Base-by-base conservation (phyloP, 2,888 invertebrate genomes). In the Coleophora deauratella region DNA sequence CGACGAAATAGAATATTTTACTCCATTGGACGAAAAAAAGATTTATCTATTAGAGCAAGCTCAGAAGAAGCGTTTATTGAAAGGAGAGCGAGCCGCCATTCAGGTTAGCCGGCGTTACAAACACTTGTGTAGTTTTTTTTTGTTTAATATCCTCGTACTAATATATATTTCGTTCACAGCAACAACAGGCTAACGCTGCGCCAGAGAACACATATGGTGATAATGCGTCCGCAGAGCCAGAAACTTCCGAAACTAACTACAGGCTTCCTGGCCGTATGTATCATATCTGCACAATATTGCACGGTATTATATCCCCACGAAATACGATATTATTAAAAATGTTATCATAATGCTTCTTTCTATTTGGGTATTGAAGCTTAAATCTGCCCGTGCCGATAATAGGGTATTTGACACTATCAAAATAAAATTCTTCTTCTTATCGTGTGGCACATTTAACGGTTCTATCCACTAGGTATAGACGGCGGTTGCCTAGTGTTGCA, bases 21-120 rank as follows among this genome's bases (percentile, higher is more conserved):
- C 56, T 40, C 61, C 69, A 13, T 43, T 47, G 15, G 72, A 76
- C 41, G 78, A 79, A 31, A 82, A 84, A 56, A 74, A 70, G 44
- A 54, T 71, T 49, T 76, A 81, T 49, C 69, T 78, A 35, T 75
- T 77, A 49, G 79, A 86, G 50, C 86, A 88, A 63, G 70, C 78
- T 31, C 82, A 87, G 57, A 79, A 88, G 57, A 85, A 87, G 64
- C 79, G 81, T 45, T 76, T 79, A 57, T 57, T 81, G 33, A 76
- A 72, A 51, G 62, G 72, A 44, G 70, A 73, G 49, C 71, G 66
- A 48, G 46, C 55, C 39, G 53, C 46, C 36, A 46, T 45, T 31
- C 58, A 70, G 61, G 73, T 72, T 49, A 48, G 57, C 50, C 8
- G 41, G 43, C 40, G 45, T 30, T 30, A 21, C 21, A 27, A 15